phyloP scores from a whole-genome alignment of 2,888 invertebrate genomes.

The Dusona sp. region DNA sequence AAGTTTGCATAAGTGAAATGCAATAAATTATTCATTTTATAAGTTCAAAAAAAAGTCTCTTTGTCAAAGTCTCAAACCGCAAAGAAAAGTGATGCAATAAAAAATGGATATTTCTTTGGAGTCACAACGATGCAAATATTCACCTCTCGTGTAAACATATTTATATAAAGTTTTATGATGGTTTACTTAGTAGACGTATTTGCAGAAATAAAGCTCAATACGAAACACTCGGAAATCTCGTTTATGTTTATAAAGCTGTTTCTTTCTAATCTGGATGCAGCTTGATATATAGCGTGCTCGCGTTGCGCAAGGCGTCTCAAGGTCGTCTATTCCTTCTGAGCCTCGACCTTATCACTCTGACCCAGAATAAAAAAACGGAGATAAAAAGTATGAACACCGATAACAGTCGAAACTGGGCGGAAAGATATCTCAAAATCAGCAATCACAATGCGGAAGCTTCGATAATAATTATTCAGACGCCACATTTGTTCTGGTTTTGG shows the following conservation, averaged over 20 bases:
- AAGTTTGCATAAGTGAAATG: too few relatives aligned
- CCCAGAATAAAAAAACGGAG: conserved; percentile 53
- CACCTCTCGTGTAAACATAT: conserved; percentile 1
- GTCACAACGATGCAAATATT: background rate
- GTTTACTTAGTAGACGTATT: background rate
- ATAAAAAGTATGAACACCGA: conserved; percentile 39
- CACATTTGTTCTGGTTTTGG: background rate
- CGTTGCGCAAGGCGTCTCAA: conserved; percentile 71
- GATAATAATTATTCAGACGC: background rate
- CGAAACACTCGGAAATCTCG: conserved; percentile 55
- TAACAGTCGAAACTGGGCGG: background rate
- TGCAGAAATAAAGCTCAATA: conserved; percentile 33
- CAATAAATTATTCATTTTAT: too few relatives aligned
- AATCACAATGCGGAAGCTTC: background rate
- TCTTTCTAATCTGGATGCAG: conserved; percentile 61
- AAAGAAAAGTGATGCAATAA: background rate
- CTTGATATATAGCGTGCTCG: conserved; percentile 71
- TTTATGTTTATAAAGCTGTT: conserved; percentile 48
- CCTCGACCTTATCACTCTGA: conserved; percentile 75
- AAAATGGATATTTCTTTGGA: background rate
- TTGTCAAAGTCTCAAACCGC: background rate
- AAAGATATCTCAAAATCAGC: background rate
- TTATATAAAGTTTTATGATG: conserved; percentile 64
- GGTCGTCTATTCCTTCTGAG: conserved; percentile 72
- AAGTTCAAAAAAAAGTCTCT: too few relatives aligned